phyloP scores from a whole-genome alignment of 2,113 vertebrate genomes.

The Daboia siamensis region DNA sequence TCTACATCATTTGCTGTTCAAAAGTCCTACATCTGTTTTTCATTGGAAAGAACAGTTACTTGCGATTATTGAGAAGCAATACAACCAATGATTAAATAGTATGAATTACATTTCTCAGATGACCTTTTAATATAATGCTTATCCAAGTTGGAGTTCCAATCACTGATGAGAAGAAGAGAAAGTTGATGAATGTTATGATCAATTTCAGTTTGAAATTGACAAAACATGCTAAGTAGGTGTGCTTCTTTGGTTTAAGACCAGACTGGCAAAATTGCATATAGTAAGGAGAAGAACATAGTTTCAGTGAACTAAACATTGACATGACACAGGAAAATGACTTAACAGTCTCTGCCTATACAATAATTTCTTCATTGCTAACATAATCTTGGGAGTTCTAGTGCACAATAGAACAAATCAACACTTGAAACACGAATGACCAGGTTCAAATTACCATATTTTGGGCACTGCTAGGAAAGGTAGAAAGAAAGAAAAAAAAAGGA shows the following conservation, averaged over 20 bases:
- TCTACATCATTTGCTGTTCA: not conserved
- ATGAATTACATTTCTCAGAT: not conserved
- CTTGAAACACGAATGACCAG: not conserved
- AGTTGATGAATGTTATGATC: not conserved
- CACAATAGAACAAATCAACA: not conserved
- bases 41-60: not conserved
- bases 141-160: not conserved
- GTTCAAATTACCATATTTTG: not conserved
- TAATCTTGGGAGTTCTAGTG: not conserved
- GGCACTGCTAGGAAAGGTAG: not conserved
- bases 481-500: not conserved
- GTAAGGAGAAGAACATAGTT: not conserved
- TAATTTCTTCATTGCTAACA: not conserved
- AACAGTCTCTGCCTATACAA: not conserved
- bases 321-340: not conserved
- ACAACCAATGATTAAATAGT: not conserved
- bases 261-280: not conserved
- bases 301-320: not conserved
- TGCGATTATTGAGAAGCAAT: not conserved
- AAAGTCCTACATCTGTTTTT: not conserved
- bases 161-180: not conserved
- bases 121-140: not conserved
- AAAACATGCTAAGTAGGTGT: not conserved
- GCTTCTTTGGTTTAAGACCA: not conserved
- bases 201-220: not conserved